Percentiles rank a stretch among this genome's conserved stretches.
Evolutionary conservation across 2,888 invertebrate genomes (phyloP).

Genomic region (Glyphotaelius pellucidus): DNA sequence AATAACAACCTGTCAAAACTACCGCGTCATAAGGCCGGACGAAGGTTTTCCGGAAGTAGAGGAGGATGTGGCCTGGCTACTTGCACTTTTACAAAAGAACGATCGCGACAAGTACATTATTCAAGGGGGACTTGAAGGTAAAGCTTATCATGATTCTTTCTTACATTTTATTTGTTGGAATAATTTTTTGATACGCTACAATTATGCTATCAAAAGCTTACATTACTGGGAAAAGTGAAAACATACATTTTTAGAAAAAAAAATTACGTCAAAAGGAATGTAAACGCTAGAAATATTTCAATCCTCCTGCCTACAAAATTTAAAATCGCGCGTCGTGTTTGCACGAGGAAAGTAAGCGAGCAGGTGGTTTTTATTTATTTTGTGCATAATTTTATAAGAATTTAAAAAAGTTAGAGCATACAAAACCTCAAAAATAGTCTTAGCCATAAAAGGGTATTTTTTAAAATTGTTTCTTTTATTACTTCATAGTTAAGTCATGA

Average conservation of each 20-base stretch:
- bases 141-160: neutral
- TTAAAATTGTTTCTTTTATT: no score
- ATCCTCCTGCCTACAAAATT: no score
- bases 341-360: no score
- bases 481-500: no score
- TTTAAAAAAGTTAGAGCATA: no score
- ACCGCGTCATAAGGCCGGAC: constrained; percentile 23
- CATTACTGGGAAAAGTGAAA: neutral
- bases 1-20: constrained; percentile 62
- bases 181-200: neutral
- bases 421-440: no score
- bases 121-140: constrained; percentile 1
- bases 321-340: no score
- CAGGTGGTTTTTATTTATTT: no score
- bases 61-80: neutral
- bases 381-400: no score
- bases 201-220: neutral
- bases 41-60: constrained; percentile 32
- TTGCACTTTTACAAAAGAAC: constrained; percentile 5
- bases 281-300: no score
- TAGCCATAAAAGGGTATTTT: no score
- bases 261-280: no score
- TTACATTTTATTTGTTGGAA: neutral
- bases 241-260: neutral
- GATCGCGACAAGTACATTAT: constrained; percentile 9